These are phyloP conservation scores for western clawed frog (Xenopus tropicalis) DNA, from an alignment of 2,113 vertebrate genomes.

Conservation along the genomic window DNA sequence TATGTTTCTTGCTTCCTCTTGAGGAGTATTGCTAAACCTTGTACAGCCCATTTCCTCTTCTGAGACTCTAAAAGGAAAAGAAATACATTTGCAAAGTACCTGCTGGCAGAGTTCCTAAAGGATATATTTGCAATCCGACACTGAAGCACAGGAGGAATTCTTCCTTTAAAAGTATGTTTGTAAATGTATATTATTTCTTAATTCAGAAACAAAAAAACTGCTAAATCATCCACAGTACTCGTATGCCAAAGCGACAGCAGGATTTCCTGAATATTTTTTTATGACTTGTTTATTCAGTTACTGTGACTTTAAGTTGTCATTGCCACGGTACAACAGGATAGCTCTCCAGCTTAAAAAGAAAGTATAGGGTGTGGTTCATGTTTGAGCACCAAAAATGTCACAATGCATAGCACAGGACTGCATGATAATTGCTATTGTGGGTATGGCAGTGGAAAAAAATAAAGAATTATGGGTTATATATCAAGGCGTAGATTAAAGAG, in stretches of 20 bases:
- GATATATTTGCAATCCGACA: background rate
- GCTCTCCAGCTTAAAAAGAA: slow-evolving; percentile 15
- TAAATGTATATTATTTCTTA: background rate
- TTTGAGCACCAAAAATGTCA: slow-evolving; percentile 11
- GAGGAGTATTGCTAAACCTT: slow-evolving; percentile 14
- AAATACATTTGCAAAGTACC: background rate
- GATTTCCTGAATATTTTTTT: slow-evolving; percentile 23
- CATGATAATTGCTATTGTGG: slow-evolving; percentile 40
- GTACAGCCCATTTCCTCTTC: slow-evolving; percentile 24
- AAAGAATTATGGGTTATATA: slow-evolving; percentile 40
- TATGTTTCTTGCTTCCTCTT: slow-evolving; percentile 12
- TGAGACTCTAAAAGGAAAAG: background rate
- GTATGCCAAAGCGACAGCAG: slow-evolving; percentile 2
- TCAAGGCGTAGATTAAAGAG: slow-evolving; percentile 30
- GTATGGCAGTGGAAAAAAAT: slow-evolving; percentile 22
- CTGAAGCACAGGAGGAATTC: background rate
- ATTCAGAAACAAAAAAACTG: background rate
- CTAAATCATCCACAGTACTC: background rate
- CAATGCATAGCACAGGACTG: slow-evolving; percentile 24
- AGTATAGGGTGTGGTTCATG: slow-evolving; percentile 31
- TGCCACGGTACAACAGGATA: background rate
- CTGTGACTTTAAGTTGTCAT: slow-evolving; percentile 3
- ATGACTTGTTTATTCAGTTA: slow-evolving; percentile 1
- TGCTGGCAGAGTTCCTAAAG: background rate
- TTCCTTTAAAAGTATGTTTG: background rate